A percentile compares a stretch with the other conserved stretches of the same genome.
Evolutionary conservation across 2,888 invertebrate species (phyloP).

Genomic region (Tipula unca): DNA sequence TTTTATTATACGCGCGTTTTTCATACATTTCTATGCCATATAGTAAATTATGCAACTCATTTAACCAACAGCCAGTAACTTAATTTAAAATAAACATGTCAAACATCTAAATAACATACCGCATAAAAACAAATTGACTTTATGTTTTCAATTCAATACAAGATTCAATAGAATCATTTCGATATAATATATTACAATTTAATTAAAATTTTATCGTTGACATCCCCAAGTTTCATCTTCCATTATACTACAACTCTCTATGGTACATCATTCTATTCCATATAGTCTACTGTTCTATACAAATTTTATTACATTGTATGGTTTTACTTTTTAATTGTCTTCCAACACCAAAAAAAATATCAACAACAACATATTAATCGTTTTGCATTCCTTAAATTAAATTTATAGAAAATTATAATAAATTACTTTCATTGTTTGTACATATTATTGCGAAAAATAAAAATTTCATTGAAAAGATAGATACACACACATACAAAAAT

Average conservation of each 20-base stretch:
- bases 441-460: not conserved
- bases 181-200: not conserved
- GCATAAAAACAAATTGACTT: not conserved
- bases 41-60: too few species aligned
- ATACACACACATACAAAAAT: not conserved
- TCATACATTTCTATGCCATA: too few species aligned
- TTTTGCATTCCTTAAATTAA: not conserved
- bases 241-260: not conserved
- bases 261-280: not conserved
- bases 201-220: constrained; percentile 14
- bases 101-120: too few species aligned
- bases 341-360: not conserved
- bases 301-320: not conserved
- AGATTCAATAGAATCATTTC: not conserved
- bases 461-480: not conserved
- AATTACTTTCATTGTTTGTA: not conserved
- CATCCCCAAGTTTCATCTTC: not conserved
- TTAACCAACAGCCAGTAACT: too few species aligned
- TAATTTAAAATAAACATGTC: too few species aligned
- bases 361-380: too few species aligned
- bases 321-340: not conserved
- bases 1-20: too few species aligned
- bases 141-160: not conserved
- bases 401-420: not conserved
- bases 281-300: not conserved